Conservation (phyloP, 2,888 invertebrate species). For the Acleris cristana region DNA sequence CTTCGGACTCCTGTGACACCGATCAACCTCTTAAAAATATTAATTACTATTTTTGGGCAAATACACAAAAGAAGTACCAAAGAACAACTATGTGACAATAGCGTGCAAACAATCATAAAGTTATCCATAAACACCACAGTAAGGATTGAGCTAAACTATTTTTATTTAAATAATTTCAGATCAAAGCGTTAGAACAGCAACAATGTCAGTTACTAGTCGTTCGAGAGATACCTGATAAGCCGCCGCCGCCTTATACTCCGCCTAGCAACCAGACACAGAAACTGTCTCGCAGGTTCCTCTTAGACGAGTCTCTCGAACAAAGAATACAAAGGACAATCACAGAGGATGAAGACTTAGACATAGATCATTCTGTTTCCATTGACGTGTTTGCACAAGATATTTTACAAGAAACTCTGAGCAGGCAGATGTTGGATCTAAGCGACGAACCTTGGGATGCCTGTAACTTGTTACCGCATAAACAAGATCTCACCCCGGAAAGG, state of each 20-base stretch:
- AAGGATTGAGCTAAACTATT: not conserved
- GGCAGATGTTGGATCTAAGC: conserved; percentile 54
- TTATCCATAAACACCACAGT: not conserved
- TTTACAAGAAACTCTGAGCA: conserved; percentile 60
- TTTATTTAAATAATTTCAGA: conserved; percentile 53
- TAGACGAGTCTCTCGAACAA: conserved; percentile 52
- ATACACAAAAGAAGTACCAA: too few species aligned
- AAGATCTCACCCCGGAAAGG: conserved; percentile 49
- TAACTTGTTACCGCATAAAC: conserved; percentile 63
- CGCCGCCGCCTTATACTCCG: conserved; percentile 77
- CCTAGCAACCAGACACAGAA: conserved; percentile 58
- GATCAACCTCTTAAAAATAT: too few species aligned
- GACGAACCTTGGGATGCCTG: conserved; percentile 72
- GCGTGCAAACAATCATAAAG: too few species aligned
- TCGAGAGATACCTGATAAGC: conserved; percentile 78
- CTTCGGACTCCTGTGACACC: too few species aligned
- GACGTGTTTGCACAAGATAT: conserved; percentile 67
- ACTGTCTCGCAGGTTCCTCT: conserved; percentile 53
- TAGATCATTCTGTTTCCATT: conserved; percentile 56
- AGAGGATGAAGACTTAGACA: conserved; percentile 34
- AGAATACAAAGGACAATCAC: conserved; percentile 52
- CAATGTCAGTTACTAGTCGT: conserved; percentile 70
- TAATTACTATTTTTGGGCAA: too few species aligned
- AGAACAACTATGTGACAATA: too few species aligned
- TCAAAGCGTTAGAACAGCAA: conserved; percentile 76